Conservation (phyloP, 2,888 invertebrate species). For the Acrobasis consociella region DNA sequence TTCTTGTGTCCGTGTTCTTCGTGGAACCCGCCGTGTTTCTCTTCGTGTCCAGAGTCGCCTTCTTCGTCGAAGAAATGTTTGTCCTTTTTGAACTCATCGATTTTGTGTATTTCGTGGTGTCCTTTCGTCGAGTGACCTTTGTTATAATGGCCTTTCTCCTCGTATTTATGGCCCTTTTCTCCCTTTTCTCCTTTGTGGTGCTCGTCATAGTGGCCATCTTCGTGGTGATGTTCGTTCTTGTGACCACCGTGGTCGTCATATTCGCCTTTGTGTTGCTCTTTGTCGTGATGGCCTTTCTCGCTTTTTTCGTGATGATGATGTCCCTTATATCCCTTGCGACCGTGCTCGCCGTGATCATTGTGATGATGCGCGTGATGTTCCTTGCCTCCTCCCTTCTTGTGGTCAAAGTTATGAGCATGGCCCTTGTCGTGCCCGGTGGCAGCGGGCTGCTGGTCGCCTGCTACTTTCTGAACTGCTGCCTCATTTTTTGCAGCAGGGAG, state of each 20-base stretch:
- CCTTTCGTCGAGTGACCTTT: slow-evolving; percentile 94
- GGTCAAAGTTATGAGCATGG: slow-evolving; percentile 70
- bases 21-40: slow-evolving; percentile 91
- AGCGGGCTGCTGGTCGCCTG: slow-evolving; percentile 63
- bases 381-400: slow-evolving; percentile 85
- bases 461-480: slow-evolving; percentile 36
- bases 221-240: slow-evolving; percentile 85
- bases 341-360: slow-evolving; percentile 86
- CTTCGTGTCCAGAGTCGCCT: slow-evolving; percentile 91
- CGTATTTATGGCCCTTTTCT: slow-evolving; percentile 85
- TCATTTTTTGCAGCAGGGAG: slow-evolving; percentile 49
- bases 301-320: slow-evolving; percentile 87
- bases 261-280: slow-evolving; percentile 84
- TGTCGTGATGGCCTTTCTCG: slow-evolving; percentile 89
- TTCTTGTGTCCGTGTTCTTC: slow-evolving; percentile 92
- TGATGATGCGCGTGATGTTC: slow-evolving; percentile 86
- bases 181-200: slow-evolving; percentile 86
- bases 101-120: slow-evolving; percentile 92
- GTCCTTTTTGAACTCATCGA: slow-evolving; percentile 93
- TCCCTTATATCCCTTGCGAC: slow-evolving; percentile 87
- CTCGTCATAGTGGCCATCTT: slow-evolving; percentile 85
- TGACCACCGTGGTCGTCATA: slow-evolving; percentile 85
- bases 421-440: slow-evolving; percentile 76
- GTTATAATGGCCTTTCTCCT: slow-evolving; percentile 88
- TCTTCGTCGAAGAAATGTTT: slow-evolving; percentile 94